Conservation (phyloP, 2,888 invertebrate genomes). For the Athrips mouffetella region DNA sequence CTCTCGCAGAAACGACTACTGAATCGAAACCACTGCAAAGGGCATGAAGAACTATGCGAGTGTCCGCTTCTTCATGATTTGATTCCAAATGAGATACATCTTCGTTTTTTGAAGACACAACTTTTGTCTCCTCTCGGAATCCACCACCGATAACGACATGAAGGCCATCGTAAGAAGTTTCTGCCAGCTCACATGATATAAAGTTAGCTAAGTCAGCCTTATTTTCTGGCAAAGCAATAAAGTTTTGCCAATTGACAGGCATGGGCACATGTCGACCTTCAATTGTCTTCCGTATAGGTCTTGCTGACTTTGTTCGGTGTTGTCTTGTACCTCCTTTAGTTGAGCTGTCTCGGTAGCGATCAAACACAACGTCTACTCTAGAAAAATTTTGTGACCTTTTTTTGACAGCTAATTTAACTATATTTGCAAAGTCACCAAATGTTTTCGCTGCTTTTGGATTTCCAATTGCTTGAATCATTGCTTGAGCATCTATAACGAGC, state of each 20-base stretch:
- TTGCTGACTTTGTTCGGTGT: not conserved
- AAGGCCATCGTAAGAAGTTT: not conserved
- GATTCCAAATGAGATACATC: not conserved
- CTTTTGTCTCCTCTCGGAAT: not conserved
- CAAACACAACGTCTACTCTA: not conserved
- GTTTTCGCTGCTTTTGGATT: not conserved
- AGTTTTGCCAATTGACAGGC: not conserved
- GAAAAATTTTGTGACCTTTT: not conserved
- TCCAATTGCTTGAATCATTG: not conserved
- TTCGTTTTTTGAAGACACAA: not conserved
- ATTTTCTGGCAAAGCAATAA: not conserved
- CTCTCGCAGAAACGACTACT: not conserved
- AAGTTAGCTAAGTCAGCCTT: not conserved
- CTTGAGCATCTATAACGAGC: not conserved
- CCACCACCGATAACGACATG: not conserved
- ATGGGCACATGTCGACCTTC: not conserved
- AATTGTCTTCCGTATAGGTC: not conserved
- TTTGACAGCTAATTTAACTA: not conserved
- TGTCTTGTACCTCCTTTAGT: not conserved
- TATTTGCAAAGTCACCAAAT: not conserved
- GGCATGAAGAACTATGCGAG: not conserved
- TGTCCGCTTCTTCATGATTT: not conserved
- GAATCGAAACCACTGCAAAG: not conserved
- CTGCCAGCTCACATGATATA: not conserved
- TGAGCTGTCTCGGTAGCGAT: not conserved